phyloP scores from a whole-genome alignment of 1,140 invertebrate genomes.

The Ditylenchus dipsaci region DNA sequence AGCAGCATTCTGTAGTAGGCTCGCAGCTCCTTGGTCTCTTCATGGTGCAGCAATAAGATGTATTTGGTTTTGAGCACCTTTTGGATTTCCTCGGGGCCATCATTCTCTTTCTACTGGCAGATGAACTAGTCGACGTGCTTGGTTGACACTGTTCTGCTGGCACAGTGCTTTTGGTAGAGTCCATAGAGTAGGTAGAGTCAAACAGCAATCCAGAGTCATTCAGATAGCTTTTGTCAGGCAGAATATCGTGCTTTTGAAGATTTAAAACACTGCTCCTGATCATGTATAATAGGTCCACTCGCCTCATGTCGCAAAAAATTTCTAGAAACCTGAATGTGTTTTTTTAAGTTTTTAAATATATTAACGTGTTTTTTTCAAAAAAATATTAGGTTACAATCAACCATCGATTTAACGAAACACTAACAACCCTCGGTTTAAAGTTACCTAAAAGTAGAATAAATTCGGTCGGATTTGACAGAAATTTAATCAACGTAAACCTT shows the following conservation, averaged over 20 bases:
- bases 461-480: no score
- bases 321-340: constrained; percentile 2
- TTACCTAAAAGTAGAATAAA: no score
- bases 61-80: background rate
- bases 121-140: background rate
- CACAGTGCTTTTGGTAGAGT: no score
- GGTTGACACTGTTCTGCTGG: background rate
- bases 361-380: no score
- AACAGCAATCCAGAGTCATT: background rate
- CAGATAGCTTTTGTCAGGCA: background rate
- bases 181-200: background rate
- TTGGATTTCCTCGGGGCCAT: background rate
- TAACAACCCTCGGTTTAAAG: no score
- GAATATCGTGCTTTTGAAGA: background rate
- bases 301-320: constrained; percentile 7
- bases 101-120: background rate
- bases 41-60: constrained; percentile 1
- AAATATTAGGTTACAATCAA: no score
- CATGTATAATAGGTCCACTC: background rate
- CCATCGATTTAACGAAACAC: no score
- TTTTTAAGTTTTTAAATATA: background rate
- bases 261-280: background rate
- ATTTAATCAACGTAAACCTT: no score
- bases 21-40: background rate
- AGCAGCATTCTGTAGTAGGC: background rate